Evolutionary conservation across 2,797 vertebrate genomes (phyloP), one percentile per base, ranked within the genome.

Genomic region (Corythornis leucogaster): DNA sequence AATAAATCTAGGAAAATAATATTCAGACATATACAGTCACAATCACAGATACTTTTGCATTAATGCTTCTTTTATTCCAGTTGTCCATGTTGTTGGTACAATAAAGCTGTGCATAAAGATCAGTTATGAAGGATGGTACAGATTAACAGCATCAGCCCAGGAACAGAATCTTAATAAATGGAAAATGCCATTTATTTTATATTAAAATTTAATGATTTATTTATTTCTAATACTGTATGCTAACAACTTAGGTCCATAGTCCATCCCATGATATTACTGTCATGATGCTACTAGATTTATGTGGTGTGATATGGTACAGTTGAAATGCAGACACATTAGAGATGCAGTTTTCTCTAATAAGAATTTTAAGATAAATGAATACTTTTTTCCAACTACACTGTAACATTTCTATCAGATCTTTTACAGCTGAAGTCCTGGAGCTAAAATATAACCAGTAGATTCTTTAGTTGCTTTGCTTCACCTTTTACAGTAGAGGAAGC

Each of bases 181-280:
- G 48, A 35, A 88, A 84, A 64, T 33, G 30, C 19, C 75, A 83
- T 90, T 89, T 93, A 87, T 92, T 92, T 88, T 73, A 42, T 38
- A 83, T 89, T 87, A 93, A 87, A 86, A 55, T 80, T 84, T 86
- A 89, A 94, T 63, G 57, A 76, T 86, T 93, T 86, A 88, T 81
- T 48, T 84, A 59, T 69, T 88, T 79, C 70, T 90, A 87, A 88
- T 68, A 63, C n/a, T 42, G 9, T 54, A 73, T 21, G 31, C 45
- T 84, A 96, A 90, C 64, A 94, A 77, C 20, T 63, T 68, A 57
- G 68, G 45, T 54, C 63, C 31, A 59, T 19, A 66, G 71, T 85
- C 79, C 51, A 70, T 96, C 89, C 91, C 59, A 38, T 69, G 26
- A 66, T 58, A 80, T 89, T 85, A 73, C 55, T 58, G 26, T 82